phyloP scores from a whole-genome alignment of 2,113 vertebrate genomes.

The Callocephalon fimbriatum region DNA sequence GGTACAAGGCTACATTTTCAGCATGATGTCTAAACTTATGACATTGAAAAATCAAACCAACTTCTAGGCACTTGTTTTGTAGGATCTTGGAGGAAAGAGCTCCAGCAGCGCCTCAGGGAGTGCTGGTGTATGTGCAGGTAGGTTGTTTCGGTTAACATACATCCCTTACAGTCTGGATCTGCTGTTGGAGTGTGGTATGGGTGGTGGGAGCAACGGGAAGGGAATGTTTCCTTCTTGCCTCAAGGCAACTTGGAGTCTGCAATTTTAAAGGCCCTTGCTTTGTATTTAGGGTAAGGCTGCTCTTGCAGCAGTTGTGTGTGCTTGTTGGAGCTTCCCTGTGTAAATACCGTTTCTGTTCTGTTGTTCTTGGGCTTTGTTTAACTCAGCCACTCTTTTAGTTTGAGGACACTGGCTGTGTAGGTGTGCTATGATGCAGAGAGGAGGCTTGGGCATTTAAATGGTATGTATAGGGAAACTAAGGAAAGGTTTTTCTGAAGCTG shows the following conservation, averaged over 20 bases:
- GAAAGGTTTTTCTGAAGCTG: background rate
- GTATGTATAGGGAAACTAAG: rapidly evolving
- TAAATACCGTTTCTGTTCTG: rapidly evolving
- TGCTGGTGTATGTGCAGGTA: rapidly evolving
- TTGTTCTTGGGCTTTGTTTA: rapidly evolving
- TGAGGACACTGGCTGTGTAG: rapidly evolving
- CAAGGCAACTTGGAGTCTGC: too few species aligned
- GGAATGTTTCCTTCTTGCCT: background rate
- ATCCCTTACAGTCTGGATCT: rapidly evolving
- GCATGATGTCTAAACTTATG: too few species aligned
- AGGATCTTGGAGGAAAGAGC: rapidly evolving
- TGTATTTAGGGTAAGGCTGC: rapidly evolving
- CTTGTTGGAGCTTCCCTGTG: background rate
- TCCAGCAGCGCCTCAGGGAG: rapidly evolving
- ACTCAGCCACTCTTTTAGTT: rapidly evolving
- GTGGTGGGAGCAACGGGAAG: rapidly evolving
- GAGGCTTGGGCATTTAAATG: background rate
- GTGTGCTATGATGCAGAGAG: rapidly evolving
- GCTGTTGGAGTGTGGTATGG: rapidly evolving
- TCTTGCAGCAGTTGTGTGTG: background rate
- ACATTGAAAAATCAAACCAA: too few species aligned
- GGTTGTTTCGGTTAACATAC: rapidly evolving
- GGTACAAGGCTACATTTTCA: too few species aligned
- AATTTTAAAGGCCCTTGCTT: background rate
- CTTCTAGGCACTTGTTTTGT: too few species aligned